Evolutionary conservation across 1,140 invertebrate genomes (phyloP).

Genomic region (Drosophila ananassae): DNA sequence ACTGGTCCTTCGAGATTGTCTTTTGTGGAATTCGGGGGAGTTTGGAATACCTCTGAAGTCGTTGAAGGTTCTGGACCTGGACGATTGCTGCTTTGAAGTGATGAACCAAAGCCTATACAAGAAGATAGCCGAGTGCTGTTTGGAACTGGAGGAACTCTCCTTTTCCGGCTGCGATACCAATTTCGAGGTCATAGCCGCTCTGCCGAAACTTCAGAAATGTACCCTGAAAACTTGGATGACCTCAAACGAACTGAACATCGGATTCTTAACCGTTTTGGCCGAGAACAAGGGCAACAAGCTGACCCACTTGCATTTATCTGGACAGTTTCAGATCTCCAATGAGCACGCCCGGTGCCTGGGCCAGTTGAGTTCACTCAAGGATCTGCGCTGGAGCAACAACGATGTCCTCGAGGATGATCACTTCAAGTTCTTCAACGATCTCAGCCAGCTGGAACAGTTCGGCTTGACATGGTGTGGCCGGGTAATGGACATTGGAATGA

Average conservation of each 20-base stretch:
- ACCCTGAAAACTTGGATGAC: slow-evolving; percentile 64
- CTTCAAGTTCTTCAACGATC: slow-evolving; percentile 63
- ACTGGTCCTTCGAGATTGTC: slow-evolving; percentile 60
- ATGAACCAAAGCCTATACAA: slow-evolving; percentile 66
- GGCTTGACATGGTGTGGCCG: slow-evolving; percentile 41
- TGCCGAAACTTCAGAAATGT: slow-evolving; percentile 61
- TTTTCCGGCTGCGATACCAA: slow-evolving; percentile 66
- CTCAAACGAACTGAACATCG: slow-evolving; percentile 65
- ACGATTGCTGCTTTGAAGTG: slow-evolving; percentile 73
- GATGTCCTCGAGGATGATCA: slow-evolving; percentile 65
- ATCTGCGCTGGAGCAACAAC: slow-evolving; percentile 56
- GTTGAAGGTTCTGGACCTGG: slow-evolving; percentile 37
- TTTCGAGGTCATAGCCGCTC: slow-evolving; percentile 63
- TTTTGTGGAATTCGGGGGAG: slow-evolving; percentile 66
- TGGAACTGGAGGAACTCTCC: slow-evolving; percentile 51
- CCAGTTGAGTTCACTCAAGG: slow-evolving; percentile 42
- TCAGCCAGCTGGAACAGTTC: slow-evolving; percentile 28
- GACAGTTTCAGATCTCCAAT: slow-evolving; percentile 58
- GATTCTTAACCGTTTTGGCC: slow-evolving; percentile 46
- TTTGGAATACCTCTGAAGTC: slow-evolving; percentile 58
- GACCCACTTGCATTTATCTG: slow-evolving; percentile 46
- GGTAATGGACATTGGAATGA: slow-evolving; percentile 54
- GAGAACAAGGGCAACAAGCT: slow-evolving; percentile 50
- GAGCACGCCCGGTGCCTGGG: slow-evolving; percentile 62
- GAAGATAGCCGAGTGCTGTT: slow-evolving; percentile 63